These are phyloP conservation scores for Semicossyphus pulcher DNA, from an alignment of 2,113 vertebrate species.

Conservation along the genomic window DNA sequence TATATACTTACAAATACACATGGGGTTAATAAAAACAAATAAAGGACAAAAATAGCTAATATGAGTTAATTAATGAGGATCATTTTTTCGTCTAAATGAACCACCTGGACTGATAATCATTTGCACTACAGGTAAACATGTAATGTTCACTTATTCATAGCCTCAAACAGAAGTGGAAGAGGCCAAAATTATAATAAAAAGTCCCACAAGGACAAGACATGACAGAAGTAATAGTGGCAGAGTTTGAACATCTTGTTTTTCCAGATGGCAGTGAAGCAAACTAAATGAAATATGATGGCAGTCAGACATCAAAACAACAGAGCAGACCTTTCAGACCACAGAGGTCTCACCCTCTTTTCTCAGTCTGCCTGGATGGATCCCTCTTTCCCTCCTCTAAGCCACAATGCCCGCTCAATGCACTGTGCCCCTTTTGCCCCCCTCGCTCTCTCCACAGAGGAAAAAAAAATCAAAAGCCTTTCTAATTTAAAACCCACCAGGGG, in stretches of 20 bases:
- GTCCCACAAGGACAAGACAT: not conserved
- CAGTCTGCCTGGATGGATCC: not conserved
- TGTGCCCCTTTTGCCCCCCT: not conserved
- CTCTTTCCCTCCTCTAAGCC: not conserved
- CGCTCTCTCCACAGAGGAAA: constrained; percentile 3
- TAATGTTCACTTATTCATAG: too few relatives aligned
- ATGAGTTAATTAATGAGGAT: too few relatives aligned
- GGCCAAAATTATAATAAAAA: too few relatives aligned
- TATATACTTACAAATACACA: too few relatives aligned
- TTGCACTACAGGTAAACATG: too few relatives aligned
- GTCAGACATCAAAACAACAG: constrained; percentile 35
- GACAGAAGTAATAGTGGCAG: not conserved
- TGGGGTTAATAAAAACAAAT: too few relatives aligned
- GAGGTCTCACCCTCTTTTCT: not conserved
- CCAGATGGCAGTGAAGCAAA: constrained; percentile 34
- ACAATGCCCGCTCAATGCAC: constrained; percentile 31
- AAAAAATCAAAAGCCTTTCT: constrained; percentile 39
- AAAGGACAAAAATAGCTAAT: too few relatives aligned
- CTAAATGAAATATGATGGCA: constrained; percentile 60
- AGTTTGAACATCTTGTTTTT: constrained; percentile 10
- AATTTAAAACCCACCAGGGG: constrained; percentile 39
- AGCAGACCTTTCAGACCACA: constrained; percentile 5
- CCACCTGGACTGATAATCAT: too few relatives aligned
- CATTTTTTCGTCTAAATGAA: too few relatives aligned
- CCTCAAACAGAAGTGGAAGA: too few relatives aligned